Conservation (phyloP, 2,888 invertebrate species). For the Calliopum simillimum region DNA sequence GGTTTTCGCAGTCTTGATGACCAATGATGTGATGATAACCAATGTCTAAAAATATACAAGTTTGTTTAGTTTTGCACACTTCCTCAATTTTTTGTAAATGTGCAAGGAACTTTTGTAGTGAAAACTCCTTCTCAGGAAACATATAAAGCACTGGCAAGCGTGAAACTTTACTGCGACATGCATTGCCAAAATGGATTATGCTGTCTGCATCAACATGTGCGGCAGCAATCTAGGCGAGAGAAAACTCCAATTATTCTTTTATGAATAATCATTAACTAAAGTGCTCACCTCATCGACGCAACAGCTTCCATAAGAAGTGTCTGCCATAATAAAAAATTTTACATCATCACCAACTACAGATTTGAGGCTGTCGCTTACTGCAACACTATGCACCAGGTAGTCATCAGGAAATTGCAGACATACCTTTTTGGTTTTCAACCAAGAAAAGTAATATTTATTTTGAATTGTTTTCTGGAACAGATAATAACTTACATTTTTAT, state of each 20-base stretch:
- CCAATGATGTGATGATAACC: slow-evolving; percentile 73
- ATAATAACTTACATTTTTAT: slow-evolving; percentile 72
- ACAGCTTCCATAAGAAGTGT: slow-evolving; percentile 90
- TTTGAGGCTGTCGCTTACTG: slow-evolving; percentile 73
- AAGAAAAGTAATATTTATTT: not conserved
- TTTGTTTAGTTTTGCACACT: slow-evolving; percentile 61
- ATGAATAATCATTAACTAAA: not conserved
- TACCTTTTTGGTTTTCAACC: slow-evolving; percentile 70
- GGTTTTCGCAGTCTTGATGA: slow-evolving; percentile 60
- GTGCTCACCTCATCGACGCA: slow-evolving; percentile 63
- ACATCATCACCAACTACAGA: slow-evolving; percentile 60
- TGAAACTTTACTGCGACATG: slow-evolving; percentile 83
- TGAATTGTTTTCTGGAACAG: not conserved
- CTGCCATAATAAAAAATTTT: slow-evolving; percentile 85
- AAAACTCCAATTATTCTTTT: not conserved
- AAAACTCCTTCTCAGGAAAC: slow-evolving; percentile 74
- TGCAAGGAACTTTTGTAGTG: slow-evolving; percentile 67
- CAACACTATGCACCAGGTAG: slow-evolving; percentile 76
- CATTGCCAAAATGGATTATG: slow-evolving; percentile 90
- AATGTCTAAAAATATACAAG: slow-evolving; percentile 77
- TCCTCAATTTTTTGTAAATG: slow-evolving; percentile 59
- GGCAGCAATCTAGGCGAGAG: slow-evolving; percentile 80
- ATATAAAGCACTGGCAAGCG: slow-evolving; percentile 83
- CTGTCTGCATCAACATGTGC: slow-evolving; percentile 88
- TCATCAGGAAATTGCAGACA: slow-evolving; percentile 94